A percentile compares a stretch with the other conserved stretches of the same genome.
Evolutionary conservation across 2,113 vertebrate genomes (phyloP).

Genomic region (Nanorana parkeri): DNA sequence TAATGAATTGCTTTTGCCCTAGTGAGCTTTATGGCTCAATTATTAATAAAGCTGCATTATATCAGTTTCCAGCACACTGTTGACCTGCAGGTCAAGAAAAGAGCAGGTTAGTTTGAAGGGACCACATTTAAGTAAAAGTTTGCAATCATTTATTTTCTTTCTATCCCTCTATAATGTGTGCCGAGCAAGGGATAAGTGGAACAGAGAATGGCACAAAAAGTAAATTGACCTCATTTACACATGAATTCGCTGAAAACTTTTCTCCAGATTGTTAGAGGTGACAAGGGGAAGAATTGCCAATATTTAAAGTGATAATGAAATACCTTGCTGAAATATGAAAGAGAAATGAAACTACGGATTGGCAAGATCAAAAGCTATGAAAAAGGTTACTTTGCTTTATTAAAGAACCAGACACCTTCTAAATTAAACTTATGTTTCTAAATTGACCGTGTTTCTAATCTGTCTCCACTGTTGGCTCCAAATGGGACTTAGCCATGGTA

Average conservation of each 20-base stretch:
- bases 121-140: conserved; percentile 45
- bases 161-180: conserved; percentile 24
- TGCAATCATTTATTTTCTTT: conserved; percentile 20
- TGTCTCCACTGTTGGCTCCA: no score
- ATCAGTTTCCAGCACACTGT: conserved; percentile 27
- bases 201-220: conserved; percentile 21
- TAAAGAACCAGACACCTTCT: no score
- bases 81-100: conserved; percentile 47
- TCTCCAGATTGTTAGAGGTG: conserved; percentile 16
- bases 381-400: no score
- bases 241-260: conserved; percentile 16
- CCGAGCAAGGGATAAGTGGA: conserved; percentile 25
- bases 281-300: not conserved
- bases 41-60: conserved; percentile 52
- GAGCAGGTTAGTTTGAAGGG: conserved; percentile 47
- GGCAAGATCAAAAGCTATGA: no score
- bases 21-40: conserved; percentile 55
- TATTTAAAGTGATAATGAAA: not conserved
- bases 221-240: conserved; percentile 47
- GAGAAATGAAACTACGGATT: not conserved
- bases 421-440: no score
- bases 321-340: not conserved
- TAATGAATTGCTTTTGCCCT: conserved; percentile 54
- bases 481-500: no score
- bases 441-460: no score